Base-by-base conservation (phyloP, 1,140 invertebrate species). In the Drosophila bipectinata region DNA sequence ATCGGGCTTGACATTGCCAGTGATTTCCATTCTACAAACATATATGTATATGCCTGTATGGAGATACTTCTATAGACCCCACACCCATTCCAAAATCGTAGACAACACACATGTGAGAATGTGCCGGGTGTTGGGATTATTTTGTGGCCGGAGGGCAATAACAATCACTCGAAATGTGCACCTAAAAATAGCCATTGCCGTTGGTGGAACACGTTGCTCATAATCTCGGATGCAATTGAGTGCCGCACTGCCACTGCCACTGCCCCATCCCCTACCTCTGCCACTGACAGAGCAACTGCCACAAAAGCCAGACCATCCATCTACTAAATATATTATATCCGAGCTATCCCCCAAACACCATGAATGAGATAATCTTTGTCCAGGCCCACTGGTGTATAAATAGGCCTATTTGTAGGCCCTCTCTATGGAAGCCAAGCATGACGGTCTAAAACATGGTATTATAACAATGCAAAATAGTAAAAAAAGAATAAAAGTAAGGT, bases 51-150 rank as follows among this genome's bases (percentile, higher is more conserved):
- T 21, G 21, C 3, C 21, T 0, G 2, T 21, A 21, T 21, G 21
- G 21, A 21, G 21, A 21, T 21, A 21, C 21, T 3, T 21, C 21
- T 21, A 21, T 21, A 44, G 3, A 12, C 18, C 18, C 45, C 18
- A 74, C 18, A 12, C 39, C 30, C 60, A 55, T 51, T 28, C 44
- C 41, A 44, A 15, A 44, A 64, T 3, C 21, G 21, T 28, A 62
- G 47, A 58, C 30, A 55, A 47, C 44, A 84, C 82, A 82, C 66
- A 82, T 85, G 82, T 85, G 82, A 78, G 78, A 87, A 87, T 87
- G 66, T 34, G 53, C n/a, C 62, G 71, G 52, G 28, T 59, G 55
- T 64, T 87, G 82, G 82, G 82, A 85, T 85, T 85, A 85, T 87
- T 87, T 59, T 87, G 81, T 66, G 81, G 80, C 69, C 34, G 26